Base-by-base conservation (phyloP, 64 coral and sea anemone genomes). In the Hydrozoanthus tunicans region DNA sequence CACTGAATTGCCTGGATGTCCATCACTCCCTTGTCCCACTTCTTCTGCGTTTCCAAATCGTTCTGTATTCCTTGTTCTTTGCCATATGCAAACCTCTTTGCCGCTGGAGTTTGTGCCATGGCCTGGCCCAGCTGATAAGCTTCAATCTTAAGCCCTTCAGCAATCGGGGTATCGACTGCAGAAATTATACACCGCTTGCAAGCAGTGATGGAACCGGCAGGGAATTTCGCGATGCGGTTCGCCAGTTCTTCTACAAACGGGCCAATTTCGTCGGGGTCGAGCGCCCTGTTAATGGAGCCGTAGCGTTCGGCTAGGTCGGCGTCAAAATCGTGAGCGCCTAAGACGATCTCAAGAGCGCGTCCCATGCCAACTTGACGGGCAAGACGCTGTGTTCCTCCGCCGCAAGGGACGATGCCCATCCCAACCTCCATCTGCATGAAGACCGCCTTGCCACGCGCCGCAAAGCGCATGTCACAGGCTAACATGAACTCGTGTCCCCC, bases 351-450 rank as follows among this genome's bases (percentile, higher is more conserved):
- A 60, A 98, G 82, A 0, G 95, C 95, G 5, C 95, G 77, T 53
- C 92, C 95, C 95, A 98, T 94, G 56, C 92, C 95, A 10, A 96
- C 92, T 70, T 96, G 95, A 65, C 95, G 95, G 1, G 95, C 81
- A 1, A 96, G 64, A 0, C 95, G 95, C 60, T 96, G 95, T 5
- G 94, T 96, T 79, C 94, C 95, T 61, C 95, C 95, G 51, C 95
- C 95, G 56, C 95, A 96, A 11, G 95, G 95, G 23, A 96, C 95
- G 59, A 96, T 91, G 6, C 95, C 95, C 95, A 96, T 96, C 6
- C 95, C 95, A 3, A 96, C 95, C 57, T 96, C 95, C 95, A 96
- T 96, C 72, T 96, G 95, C 95, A 96, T 96, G 53, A 96, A 96
- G 54, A 96, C 92, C 5, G 95, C 92, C 56, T 93, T 96, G 12